Percentiles rank a stretch among this genome's conserved stretches.
phyloP scores from a whole-genome alignment of 2,888 invertebrate species.

The Drosophila dives region DNA sequence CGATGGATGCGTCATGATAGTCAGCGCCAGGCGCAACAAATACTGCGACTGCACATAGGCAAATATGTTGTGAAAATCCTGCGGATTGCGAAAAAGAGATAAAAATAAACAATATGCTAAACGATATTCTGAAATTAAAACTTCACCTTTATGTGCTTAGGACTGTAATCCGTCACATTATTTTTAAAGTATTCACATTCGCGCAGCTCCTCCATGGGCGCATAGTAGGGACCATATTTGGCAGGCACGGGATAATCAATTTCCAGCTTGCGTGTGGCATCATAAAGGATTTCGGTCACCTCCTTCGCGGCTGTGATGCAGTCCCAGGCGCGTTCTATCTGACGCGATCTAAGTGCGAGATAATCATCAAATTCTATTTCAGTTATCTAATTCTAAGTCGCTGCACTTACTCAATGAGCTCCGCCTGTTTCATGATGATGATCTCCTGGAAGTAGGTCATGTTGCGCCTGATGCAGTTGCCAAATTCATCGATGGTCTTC shows the following conservation, averaged over 20 bases:
- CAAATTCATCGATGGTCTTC: slow-evolving; percentile 82
- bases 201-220: slow-evolving; percentile 83
- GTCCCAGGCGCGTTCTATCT: slow-evolving; percentile 84
- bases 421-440: slow-evolving; percentile 82
- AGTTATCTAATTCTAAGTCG: no score
- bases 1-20: slow-evolving; percentile 79
- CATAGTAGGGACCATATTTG: slow-evolving; percentile 78
- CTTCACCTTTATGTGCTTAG: slow-evolving; percentile 82
- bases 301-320: slow-evolving; percentile 84
- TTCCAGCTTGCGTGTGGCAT: slow-evolving; percentile 83
- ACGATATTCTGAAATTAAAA: no score
- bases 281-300: slow-evolving; percentile 83
- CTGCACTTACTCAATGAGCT: slow-evolving; percentile 79
- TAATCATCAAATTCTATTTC: not conserved
- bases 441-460: slow-evolving; percentile 84
- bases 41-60: slow-evolving; percentile 85
- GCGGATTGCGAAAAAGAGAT: slow-evolving; percentile 8
- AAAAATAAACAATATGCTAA: not conserved
- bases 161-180: slow-evolving; percentile 83
- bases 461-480: slow-evolving; percentile 83
- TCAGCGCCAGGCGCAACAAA: slow-evolving; percentile 82
- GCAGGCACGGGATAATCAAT: slow-evolving; percentile 74
- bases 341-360: slow-evolving; percentile 71
- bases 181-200: slow-evolving; percentile 84
- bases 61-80: slow-evolving; percentile 85